A percentile compares a stretch with the other conserved stretches of the same genome.
phyloP scores from a whole-genome alignment of 2,113 vertebrate species.

The Gorsachius goisagi region DNA sequence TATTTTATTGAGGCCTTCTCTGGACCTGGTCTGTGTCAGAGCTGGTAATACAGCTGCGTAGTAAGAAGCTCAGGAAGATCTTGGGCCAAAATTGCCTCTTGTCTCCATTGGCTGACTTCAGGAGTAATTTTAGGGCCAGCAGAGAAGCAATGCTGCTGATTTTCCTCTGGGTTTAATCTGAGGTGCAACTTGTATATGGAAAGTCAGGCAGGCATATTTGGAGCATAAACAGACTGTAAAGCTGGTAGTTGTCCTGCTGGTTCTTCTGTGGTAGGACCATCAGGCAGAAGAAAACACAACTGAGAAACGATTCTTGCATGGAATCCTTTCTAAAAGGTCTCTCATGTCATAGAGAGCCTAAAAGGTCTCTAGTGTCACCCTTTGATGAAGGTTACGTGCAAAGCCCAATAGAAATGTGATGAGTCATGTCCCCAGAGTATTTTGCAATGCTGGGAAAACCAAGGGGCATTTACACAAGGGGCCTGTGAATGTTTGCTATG shows the following conservation, averaged over 20 bases:
- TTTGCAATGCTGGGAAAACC: neutral
- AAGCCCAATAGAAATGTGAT: neutral
- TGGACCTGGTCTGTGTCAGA: neutral
- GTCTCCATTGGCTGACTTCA: neutral
- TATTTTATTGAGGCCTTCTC: neutral
- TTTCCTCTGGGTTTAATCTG: neutral
- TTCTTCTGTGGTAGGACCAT: neutral
- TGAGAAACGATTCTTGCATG: neutral
- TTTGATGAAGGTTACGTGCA: neutral
- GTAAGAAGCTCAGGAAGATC: neutral
- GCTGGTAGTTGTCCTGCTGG: neutral
- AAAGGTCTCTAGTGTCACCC: neutral
- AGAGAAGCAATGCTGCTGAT: neutral
- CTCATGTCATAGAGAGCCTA: neutral
- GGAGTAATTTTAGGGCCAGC: neutral
- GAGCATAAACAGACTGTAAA: neutral
- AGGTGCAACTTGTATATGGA: neutral
- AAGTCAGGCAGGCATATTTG: neutral
- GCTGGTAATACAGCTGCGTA: neutral
- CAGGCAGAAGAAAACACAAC: neutral
- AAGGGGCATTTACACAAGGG: neutral
- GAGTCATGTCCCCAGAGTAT: neutral
- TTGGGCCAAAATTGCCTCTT: neutral
- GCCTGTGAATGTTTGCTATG: neutral
- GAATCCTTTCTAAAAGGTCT: neutral